Conservation (phyloP, 2,113 vertebrate species). For the Rhegmatorhina hoffmannsi region DNA sequence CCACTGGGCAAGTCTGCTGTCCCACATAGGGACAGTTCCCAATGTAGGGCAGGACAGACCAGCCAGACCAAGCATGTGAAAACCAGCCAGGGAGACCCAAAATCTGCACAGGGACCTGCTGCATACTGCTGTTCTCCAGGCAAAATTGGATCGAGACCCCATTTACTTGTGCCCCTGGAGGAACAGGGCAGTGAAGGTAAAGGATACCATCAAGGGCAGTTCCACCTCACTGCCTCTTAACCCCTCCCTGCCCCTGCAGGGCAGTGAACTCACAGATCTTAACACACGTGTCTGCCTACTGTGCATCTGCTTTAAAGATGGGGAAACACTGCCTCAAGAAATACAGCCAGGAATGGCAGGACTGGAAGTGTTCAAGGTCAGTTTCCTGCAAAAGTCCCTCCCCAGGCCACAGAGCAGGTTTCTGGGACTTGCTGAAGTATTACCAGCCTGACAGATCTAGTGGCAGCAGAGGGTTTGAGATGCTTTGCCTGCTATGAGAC, state of each 20-base stretch:
- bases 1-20: neutral
- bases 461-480: neutral
- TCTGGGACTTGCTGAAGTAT: conserved; percentile 19
- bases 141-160: conserved; percentile 8
- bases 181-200: neutral
- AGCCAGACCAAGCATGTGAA: neutral
- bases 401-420: neutral
- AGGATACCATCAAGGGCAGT: conserved; percentile 21
- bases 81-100: neutral
- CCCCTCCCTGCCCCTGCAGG: neutral
- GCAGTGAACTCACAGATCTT: rapidly evolving
- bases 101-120: neutral
- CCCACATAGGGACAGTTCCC: conserved; percentile 6
- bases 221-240: neutral
- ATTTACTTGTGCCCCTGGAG: neutral
- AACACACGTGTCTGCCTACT: rapidly evolving
- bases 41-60: conserved; percentile 22
- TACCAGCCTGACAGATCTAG: neutral
- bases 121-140: neutral
- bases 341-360: neutral
- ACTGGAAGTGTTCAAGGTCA: neutral
- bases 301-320: neutral
- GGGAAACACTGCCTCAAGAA: neutral
- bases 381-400: neutral
- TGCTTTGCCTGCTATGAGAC: conserved; percentile 34